Conservation (phyloP, 2,888 invertebrate species). For the Lasioglossum villosulum region DNA sequence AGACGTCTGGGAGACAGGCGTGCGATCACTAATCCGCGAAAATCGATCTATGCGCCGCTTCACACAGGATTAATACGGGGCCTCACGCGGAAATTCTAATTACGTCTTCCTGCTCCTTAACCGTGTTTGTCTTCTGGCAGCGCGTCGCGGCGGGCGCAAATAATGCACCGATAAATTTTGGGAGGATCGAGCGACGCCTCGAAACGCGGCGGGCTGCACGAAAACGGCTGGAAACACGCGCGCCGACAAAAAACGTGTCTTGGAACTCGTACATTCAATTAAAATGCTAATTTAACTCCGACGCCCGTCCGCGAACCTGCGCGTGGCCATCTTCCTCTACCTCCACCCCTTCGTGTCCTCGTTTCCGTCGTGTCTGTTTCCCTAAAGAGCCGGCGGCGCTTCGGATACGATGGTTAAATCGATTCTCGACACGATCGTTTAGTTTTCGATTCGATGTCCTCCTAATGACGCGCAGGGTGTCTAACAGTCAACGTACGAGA, state of each 20-base stretch:
- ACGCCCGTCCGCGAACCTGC: slow-evolving; percentile 18
- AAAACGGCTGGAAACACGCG: slow-evolving; percentile 14
- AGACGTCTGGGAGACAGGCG: neutral
- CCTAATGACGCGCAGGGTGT: neutral
- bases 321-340: neutral
- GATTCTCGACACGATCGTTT: slow-evolving; percentile 11
- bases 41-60: slow-evolving; percentile 16
- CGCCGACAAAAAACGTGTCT: slow-evolving; percentile 46
- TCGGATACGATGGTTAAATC: slow-evolving; percentile 4
- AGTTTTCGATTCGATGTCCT: neutral
- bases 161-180: slow-evolving; percentile 42
- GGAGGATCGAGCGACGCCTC: neutral
- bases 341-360: neutral
- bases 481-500: neutral
- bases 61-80: slow-evolving; percentile 16
- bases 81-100: slow-evolving; percentile 25
- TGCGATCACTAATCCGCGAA: neutral
- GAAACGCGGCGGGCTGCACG: neutral
- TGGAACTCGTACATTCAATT: slow-evolving; percentile 68
- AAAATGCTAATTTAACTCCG: slow-evolving; percentile 72
- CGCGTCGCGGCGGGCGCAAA: slow-evolving; percentile 22
- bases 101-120: slow-evolving; percentile 32
- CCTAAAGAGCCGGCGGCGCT: neutral
- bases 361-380: slow-evolving; percentile 5
- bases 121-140: slow-evolving; percentile 32